Conservation (phyloP, 1,140 invertebrate genomes). For the Lucilia cuprina region DNA sequence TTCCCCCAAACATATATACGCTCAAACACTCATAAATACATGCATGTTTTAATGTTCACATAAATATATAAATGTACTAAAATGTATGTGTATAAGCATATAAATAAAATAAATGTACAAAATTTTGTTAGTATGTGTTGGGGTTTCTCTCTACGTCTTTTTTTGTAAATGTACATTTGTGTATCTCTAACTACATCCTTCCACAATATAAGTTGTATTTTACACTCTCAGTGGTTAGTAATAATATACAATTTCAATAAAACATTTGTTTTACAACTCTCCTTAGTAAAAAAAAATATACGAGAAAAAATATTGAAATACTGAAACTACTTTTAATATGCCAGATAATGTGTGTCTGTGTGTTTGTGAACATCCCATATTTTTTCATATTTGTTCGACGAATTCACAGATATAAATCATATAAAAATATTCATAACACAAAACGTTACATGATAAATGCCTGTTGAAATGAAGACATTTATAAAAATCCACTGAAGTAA, state of each 20-base stretch:
- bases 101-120: neutral
- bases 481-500: slow-evolving; percentile 33
- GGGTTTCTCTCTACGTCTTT: neutral
- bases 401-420: slow-evolving; percentile 39
- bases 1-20: neutral
- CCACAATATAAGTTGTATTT: slow-evolving; percentile 16
- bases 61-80: neutral
- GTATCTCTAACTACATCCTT: slow-evolving; percentile 15
- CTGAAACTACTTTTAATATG: neutral
- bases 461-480: slow-evolving; percentile 40
- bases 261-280: slow-evolving; percentile 33
- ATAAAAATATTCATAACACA: slow-evolving; percentile 41
- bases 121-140: neutral
- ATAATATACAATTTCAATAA: slow-evolving; percentile 34
- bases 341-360: neutral
- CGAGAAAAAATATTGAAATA: neutral
- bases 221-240: slow-evolving; percentile 19
- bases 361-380: slow-evolving; percentile 21
- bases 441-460: slow-evolving; percentile 39
- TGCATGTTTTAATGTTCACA: neutral
- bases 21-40: neutral
- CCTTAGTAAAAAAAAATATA: neutral
- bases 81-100: neutral
- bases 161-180: neutral
- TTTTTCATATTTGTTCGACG: slow-evolving; percentile 27